Evolutionary conservation across 2,113 vertebrate species (phyloP), one percentile per base, ranked within the genome.

Genomic region (Pipa parva): DNA sequence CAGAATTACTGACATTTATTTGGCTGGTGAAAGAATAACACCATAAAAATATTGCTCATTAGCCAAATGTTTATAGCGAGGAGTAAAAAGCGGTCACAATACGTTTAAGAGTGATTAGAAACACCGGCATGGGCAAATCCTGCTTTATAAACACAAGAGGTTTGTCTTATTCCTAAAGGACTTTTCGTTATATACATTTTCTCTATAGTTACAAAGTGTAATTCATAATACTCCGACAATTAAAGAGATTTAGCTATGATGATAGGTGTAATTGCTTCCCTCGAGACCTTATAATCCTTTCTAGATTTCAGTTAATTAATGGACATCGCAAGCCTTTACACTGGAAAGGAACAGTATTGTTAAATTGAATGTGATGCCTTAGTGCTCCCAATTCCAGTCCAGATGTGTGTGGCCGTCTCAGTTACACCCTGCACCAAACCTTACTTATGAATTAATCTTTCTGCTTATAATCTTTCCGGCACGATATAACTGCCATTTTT

Each of bases 1-100:
- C 33, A 72, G 54, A 22, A 76, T 76, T 73, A 73, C 64, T 78
- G 75, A 79, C 59, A 69, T 73, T 74, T 75, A 65, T 57, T 77
- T 7, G 0, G 74, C 78, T 72, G 74, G 67, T 62, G 17, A 55
- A 60, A 72, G 62, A 57, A 73, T 67, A 80, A 49, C 42, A 58
- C 45, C 49, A 57, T 46, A 10, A 36, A 50, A 26, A 59, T 25
- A 50, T n/a, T 21, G 9, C 56, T 58, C 54, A 37, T 59, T 26
- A 13, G 63, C 63, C 63, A 59, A 67, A 22, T 26, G 42, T 33
- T 36, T 57, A 26, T 29, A 36, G 63, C 24, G n/a, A 26, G 17
- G 63, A 54, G 13, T 18, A 64, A 36, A 56, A 33, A 17, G 52
- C 10, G 20, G 27, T n/a, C 24, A 20, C 50, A 31, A 42, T 24